Percentiles rank a stretch among this genome's conserved stretches.
phyloP scores from a whole-genome alignment of 1,140 invertebrate genomes.

The Drosophila lini region DNA sequence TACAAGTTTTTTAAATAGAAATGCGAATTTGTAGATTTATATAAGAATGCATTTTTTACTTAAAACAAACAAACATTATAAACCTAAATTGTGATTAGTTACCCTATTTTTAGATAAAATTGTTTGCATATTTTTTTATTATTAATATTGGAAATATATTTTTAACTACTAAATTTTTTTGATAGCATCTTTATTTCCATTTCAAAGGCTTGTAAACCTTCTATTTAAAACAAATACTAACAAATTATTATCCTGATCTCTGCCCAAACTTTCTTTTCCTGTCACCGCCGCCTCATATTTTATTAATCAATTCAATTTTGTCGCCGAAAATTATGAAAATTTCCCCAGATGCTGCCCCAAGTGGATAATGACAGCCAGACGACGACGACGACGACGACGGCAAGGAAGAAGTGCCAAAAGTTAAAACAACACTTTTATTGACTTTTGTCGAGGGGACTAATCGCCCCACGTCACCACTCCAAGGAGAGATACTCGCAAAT shows the following conservation, averaged over 20 bases:
- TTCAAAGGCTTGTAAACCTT: not conserved
- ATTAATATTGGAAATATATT: not conserved
- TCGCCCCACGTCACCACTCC: constrained; percentile 30
- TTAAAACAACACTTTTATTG: constrained; percentile 73
- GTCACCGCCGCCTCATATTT: constrained; percentile 36
- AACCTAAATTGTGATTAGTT: not conserved
- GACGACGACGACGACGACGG: not conserved
- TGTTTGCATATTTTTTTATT: not conserved
- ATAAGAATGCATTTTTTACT: not conserved
- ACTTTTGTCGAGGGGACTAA: constrained; percentile 52
- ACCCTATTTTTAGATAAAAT: not conserved
- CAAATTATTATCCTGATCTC: not conserved
- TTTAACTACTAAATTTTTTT: not conserved
- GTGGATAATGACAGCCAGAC: constrained; percentile 62
- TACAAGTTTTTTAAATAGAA: not conserved
- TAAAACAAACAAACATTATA: not conserved
- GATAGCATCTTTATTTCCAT: no score
- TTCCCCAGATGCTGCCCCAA: constrained; percentile 41
- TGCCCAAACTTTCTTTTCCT: not conserved
- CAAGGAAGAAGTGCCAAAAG: constrained; percentile 9
- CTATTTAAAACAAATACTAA: constrained; percentile 1
- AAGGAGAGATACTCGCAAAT: constrained; percentile 44
- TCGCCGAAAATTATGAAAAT: constrained; percentile 64
- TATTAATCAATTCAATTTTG: constrained; percentile 78
- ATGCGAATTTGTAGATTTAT: no score